These are phyloP conservation scores for Tinea trinotella DNA, from an alignment of 2,888 invertebrate genomes.

Conservation along the genomic window DNA sequence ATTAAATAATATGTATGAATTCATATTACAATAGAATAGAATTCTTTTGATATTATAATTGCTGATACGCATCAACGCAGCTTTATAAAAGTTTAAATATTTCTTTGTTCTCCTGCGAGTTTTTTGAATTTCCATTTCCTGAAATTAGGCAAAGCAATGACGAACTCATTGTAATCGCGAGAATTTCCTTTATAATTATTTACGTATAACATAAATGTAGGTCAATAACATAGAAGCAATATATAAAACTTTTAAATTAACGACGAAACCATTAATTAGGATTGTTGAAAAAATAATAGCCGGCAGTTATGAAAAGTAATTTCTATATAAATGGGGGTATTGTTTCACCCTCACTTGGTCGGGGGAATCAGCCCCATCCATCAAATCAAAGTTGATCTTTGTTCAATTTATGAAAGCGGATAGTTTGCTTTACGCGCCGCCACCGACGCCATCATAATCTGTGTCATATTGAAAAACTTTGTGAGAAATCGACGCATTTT, in stretches of 20 bases:
- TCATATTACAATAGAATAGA: too few relatives aligned
- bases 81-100: constrained; percentile 34
- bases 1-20: too few relatives aligned
- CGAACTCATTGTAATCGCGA: neutral
- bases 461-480: constrained; percentile 45
- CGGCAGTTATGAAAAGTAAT: constrained; percentile 26
- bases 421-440: constrained; percentile 43
- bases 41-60: constrained; percentile 23
- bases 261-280: too few relatives aligned
- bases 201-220: too few relatives aligned
- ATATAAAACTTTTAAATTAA: too few relatives aligned
- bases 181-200: constrained; percentile 28
- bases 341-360: constrained; percentile 9
- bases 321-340: constrained; percentile 19
- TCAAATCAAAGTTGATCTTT: constrained; percentile 51
- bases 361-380: constrained; percentile 33
- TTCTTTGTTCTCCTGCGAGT: constrained; percentile 35
- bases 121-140: constrained; percentile 16
- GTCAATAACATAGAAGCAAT: constrained; percentile 28
- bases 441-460: constrained; percentile 33
- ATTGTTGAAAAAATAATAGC: too few relatives aligned
- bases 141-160: neutral
- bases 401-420: constrained; percentile 53
- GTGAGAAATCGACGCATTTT: constrained; percentile 30
- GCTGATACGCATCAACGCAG: constrained; percentile 34